These are phyloP conservation scores for Sebastes alutus DNA, from an alignment of 2,797 vertebrate genomes.

Conservation along the genomic window DNA sequence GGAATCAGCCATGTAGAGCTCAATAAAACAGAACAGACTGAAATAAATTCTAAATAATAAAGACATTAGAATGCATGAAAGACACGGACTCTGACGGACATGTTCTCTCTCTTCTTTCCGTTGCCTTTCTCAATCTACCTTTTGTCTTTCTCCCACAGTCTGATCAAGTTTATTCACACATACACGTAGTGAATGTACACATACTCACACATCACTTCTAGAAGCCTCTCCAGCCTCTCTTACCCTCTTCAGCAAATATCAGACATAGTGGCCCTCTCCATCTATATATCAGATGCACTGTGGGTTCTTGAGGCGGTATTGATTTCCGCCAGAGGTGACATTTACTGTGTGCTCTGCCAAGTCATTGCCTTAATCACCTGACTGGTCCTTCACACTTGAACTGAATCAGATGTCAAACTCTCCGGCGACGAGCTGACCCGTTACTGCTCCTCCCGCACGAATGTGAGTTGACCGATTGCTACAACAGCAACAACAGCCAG, in stretches of 20 bases:
- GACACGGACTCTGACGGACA: not conserved
- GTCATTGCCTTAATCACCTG: constrained; percentile 75
- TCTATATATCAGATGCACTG: constrained; percentile 57
- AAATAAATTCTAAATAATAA: constrained; percentile 23
- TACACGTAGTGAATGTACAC: not conserved
- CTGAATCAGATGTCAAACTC: constrained; percentile 59
- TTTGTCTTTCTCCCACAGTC: not conserved
- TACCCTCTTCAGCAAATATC: constrained; percentile 42
- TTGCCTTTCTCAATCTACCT: not conserved
- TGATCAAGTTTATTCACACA: constrained; percentile 13
- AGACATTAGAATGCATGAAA: constrained; percentile 19
- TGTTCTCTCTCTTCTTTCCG: not conserved
- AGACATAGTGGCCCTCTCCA: constrained; percentile 40
- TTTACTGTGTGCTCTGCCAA: constrained; percentile 75
- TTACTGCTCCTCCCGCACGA: not conserved
- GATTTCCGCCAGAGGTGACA: constrained; percentile 80
- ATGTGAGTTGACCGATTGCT: not conserved
- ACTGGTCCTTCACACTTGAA: constrained; percentile 69
- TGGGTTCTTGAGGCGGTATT: constrained; percentile 71
- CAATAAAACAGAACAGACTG: not conserved
- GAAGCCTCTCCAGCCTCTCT: not conserved
- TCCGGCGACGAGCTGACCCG: constrained; percentile 40
- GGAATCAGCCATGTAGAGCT: not conserved
- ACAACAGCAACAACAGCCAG: not conserved
- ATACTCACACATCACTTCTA: constrained; percentile 2